A percentile compares a stretch with the other conserved stretches of the same genome.
Conservation (phyloP, 2,888 invertebrate genomes). For the Ophion costatus region DNA sequence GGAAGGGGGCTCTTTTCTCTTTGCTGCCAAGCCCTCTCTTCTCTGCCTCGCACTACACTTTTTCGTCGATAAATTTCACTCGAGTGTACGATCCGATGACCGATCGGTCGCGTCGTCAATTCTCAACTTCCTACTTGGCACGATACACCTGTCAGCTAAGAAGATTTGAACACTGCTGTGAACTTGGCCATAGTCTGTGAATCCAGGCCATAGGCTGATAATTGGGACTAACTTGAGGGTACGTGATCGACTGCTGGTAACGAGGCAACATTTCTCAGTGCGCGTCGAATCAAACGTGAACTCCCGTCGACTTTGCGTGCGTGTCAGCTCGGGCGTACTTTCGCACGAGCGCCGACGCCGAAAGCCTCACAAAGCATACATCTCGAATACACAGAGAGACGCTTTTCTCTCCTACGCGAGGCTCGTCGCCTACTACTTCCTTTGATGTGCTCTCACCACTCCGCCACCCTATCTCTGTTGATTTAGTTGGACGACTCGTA, state of each 20-base stretch:
- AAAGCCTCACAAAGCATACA: not conserved
- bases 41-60: not conserved
- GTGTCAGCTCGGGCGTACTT: not conserved
- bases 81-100: no score
- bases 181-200: no score
- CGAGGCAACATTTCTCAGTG: not conserved
- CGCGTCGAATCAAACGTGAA: not conserved
- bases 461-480: not conserved
- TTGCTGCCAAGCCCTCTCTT: not conserved
- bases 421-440: not conserved
- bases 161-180: no score
- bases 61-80: no score
- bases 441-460: not conserved
- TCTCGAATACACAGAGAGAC: no score
- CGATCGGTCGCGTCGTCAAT: no score
- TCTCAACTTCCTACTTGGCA: no score
- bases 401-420: no score
- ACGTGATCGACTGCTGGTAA: not conserved
- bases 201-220: not conserved
- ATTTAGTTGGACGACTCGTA: not conserved
- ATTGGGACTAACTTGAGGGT: not conserved
- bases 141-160: no score
- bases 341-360: not conserved
- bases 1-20: slow-evolving; percentile 29
- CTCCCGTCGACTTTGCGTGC: not conserved